Conservation (phyloP, 2,797 vertebrate species). For the Sebastes alutus region DNA sequence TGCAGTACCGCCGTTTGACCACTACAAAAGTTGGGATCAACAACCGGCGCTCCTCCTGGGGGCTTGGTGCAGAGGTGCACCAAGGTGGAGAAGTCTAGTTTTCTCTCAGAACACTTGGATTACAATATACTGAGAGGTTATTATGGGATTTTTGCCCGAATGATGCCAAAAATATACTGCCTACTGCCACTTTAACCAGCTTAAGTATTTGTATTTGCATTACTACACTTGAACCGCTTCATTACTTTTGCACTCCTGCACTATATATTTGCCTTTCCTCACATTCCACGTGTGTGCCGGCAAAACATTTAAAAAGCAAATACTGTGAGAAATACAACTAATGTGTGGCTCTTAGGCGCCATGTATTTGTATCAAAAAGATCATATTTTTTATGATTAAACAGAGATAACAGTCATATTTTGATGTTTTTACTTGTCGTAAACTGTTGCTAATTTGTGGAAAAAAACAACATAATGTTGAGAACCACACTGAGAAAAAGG, state of each 20-base stretch:
- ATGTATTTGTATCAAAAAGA: neutral
- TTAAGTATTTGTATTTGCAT: neutral
- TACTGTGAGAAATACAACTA: neutral
- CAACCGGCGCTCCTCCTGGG: too few relatives aligned
- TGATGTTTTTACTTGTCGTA: neutral
- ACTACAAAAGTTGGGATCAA: too few relatives aligned
- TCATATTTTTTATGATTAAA: neutral
- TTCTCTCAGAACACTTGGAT: too few relatives aligned
- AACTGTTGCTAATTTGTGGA: neutral
- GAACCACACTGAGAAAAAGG: neutral
- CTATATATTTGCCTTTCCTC: neutral
- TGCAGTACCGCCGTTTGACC: too few relatives aligned
- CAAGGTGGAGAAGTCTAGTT: too few relatives aligned
- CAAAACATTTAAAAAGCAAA: too few relatives aligned
- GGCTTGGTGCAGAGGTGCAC: too few relatives aligned
- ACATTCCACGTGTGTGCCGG: neutral
- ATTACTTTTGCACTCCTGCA: neutral
- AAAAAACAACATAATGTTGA: neutral
- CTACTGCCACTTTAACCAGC: too few relatives aligned
- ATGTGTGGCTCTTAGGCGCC: too few relatives aligned
- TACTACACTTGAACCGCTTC: neutral
- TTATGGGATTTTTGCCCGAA: rapidly evolving
- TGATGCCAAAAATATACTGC: too few relatives aligned
- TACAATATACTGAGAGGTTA: too few relatives aligned
- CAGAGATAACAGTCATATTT: neutral